Evolutionary conservation across 2,888 invertebrate genomes (phyloP).

Genomic region (Cantharis flavilabris): DNA sequence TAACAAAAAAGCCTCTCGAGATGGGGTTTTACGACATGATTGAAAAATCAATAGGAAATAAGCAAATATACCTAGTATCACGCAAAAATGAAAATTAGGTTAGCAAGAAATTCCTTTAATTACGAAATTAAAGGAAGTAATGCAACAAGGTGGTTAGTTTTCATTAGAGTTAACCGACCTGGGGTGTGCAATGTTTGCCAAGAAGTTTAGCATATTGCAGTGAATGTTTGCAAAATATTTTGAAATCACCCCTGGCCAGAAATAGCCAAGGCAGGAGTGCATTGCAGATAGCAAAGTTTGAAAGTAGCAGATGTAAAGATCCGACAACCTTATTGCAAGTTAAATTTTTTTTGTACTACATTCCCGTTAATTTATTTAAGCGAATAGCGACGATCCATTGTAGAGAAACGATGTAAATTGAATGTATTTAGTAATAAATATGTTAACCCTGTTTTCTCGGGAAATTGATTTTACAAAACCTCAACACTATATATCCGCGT

Average conservation of each 20-base stretch:
- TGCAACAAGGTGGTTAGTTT: not conserved
- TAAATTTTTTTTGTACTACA: not conserved
- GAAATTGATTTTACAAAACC: conserved; percentile 27
- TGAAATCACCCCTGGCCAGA: not conserved
- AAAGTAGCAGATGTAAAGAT: not conserved
- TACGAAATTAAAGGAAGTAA: not conserved
- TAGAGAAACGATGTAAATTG: not conserved
- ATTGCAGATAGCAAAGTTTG: not conserved
- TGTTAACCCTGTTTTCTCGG: conserved; percentile 15
- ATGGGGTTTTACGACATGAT: not conserved
- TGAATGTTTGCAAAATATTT: not conserved
- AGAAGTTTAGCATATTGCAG: not conserved
- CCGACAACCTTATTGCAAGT: not conserved
- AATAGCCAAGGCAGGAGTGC: not conserved
- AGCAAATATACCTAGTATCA: not conserved
- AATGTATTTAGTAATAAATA: conserved; percentile 9
- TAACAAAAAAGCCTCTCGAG: not conserved
- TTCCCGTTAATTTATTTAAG: not conserved
- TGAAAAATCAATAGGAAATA: not conserved
- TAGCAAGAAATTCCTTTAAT: not conserved
- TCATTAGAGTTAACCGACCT: not conserved
- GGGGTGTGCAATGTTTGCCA: not conserved
- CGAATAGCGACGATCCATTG: not conserved
- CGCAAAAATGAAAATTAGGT: not conserved
- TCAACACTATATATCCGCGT: conserved; percentile 26